phyloP scores from a whole-genome alignment of 35 echinoderm and acorn worm species.

The Patiria miniata region DNA sequence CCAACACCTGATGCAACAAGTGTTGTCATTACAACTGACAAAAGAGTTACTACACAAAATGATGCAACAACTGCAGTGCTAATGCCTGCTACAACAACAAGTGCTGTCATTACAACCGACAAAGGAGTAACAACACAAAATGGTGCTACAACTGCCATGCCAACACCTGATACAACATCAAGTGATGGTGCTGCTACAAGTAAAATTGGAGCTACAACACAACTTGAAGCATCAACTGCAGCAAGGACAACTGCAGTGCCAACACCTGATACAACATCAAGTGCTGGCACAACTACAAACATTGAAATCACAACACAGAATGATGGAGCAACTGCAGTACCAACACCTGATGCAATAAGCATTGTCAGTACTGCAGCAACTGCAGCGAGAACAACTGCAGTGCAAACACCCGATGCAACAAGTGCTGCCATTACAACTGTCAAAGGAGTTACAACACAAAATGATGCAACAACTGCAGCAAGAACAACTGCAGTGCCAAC shows the following conservation, averaged over 20 bases:
- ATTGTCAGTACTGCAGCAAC: background rate
- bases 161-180: background rate
- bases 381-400: too few relatives aligned
- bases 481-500: too few relatives aligned
- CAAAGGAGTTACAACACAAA: too few relatives aligned
- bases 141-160: background rate
- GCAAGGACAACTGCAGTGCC: background rate
- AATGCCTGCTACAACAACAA: background rate
- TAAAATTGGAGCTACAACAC: too few relatives aligned
- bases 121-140: background rate
- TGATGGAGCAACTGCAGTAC: constrained; percentile 2
- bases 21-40: too few relatives aligned
- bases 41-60: too few relatives aligned
- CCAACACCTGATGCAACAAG: constrained; percentile 1
- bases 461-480: too few relatives aligned
- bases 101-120: background rate
- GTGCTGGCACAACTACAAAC: too few relatives aligned
- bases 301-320: too few relatives aligned
- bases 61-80: too few relatives aligned
- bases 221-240: background rate
- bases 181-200: background rate
- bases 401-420: too few relatives aligned
- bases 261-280: background rate
- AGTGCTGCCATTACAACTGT: too few relatives aligned
- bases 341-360: background rate